Evolutionary conservation across 2,113 vertebrate species (phyloP).

Genomic region (human): DNA sequence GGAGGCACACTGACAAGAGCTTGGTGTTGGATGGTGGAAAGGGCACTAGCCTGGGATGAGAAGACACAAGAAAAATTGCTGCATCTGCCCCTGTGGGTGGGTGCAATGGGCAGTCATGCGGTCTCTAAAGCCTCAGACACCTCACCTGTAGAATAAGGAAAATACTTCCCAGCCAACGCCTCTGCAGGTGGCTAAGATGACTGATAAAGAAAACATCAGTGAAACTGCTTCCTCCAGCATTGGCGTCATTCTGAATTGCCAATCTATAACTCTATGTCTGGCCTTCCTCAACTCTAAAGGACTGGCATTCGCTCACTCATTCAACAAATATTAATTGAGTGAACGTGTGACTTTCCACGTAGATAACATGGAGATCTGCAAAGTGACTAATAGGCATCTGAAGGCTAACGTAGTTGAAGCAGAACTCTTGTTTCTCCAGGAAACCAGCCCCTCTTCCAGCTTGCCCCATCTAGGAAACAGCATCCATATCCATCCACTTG

Average conservation of each 20-base stretch:
- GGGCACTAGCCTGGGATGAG: neutral
- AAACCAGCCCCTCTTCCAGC: neutral
- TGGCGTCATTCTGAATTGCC: neutral
- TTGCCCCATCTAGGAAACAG: neutral
- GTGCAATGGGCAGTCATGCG: neutral
- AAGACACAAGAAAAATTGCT: neutral
- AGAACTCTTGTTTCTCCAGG: neutral
- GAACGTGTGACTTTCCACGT: neutral
- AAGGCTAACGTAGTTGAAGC: neutral
- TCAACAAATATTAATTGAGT: neutral
- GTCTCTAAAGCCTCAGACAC: neutral
- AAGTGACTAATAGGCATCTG: neutral
- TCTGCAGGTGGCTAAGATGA: neutral
- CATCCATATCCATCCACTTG: neutral
- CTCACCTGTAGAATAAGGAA: neutral
- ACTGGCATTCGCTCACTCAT: neutral
- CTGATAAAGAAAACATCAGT: neutral
- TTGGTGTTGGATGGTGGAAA: neutral
- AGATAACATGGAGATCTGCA: neutral
- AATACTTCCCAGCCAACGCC: neutral
- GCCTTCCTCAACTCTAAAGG: neutral
- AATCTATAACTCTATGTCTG: neutral
- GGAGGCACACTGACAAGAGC: neutral
- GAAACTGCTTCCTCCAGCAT: neutral
- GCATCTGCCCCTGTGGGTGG: neutral